phyloP scores from a whole-genome alignment of 2,797 vertebrate genomes.

The Enteromius thamalakanensis region DNA sequence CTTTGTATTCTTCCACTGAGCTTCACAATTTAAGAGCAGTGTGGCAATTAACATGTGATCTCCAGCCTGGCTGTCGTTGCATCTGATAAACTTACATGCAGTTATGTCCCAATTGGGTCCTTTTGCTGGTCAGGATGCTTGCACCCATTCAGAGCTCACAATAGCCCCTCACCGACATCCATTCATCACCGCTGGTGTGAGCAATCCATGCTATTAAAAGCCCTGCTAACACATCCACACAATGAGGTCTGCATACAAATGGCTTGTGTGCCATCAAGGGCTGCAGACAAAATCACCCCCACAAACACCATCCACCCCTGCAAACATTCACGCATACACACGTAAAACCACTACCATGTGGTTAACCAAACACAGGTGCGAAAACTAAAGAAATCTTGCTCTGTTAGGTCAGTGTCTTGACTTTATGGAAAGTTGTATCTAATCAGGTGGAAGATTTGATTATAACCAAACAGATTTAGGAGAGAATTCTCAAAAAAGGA shows the following conservation, averaged over 20 bases:
- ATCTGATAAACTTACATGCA: constrained; percentile 8
- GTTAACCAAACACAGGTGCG: constrained; percentile 24
- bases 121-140: constrained; percentile 50
- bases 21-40: not conserved
- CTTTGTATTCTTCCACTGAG: not conserved
- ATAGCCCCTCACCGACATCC: constrained; percentile 60
- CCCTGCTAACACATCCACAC: constrained; percentile 61
- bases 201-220: constrained; percentile 49
- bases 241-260: constrained; percentile 60
- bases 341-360: not conserved
- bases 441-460: not conserved
- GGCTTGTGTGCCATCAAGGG: constrained; percentile 59
- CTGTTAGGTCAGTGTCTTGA: not conserved
- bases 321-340: constrained; percentile 20
- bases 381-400: not conserved
- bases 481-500: not conserved
- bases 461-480: not conserved
- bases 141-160: constrained; percentile 65
- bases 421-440: not conserved
- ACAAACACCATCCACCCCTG: constrained; percentile 31
- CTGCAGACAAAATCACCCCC: constrained; percentile 32
- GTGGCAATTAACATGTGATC: not conserved
- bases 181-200: constrained; percentile 60
- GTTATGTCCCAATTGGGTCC: constrained; percentile 15
- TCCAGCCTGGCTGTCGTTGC: constrained; percentile 1